phyloP scores from a whole-genome alignment of 1,140 invertebrate species.

The Trachelipus rathkii region DNA sequence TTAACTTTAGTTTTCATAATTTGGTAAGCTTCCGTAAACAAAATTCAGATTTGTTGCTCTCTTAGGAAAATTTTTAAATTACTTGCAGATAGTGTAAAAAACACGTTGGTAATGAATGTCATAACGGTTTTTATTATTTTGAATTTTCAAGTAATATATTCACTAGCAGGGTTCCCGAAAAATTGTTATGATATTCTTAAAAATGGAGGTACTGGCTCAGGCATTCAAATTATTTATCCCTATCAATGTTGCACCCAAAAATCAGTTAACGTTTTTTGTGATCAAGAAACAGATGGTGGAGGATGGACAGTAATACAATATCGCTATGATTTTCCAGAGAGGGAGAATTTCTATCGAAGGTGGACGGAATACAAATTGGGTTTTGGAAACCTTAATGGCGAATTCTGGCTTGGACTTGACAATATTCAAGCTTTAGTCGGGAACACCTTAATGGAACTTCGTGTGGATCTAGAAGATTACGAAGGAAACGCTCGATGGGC shows the following conservation, averaged over 20 bases:
- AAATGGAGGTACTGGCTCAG: neutral
- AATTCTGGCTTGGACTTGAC: constrained; percentile 66
- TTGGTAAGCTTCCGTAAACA: no score
- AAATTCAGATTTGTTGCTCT: no score
- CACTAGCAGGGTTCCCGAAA: no score
- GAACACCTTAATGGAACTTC: neutral
- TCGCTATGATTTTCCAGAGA: constrained; percentile 52
- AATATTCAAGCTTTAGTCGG: constrained; percentile 55
- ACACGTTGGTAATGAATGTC: no score
- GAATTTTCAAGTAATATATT: no score
- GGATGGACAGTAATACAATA: constrained; percentile 54
- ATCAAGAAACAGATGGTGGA: constrained; percentile 50
- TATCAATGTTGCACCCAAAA: neutral
- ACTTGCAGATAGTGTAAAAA: no score
- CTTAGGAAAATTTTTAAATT: no score
- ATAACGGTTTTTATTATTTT: no score
- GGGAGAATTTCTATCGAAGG: constrained; percentile 56
- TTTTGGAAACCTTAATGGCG: constrained; percentile 57
- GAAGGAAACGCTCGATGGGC: neutral
- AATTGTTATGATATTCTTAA: neutral
- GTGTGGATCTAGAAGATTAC: neutral
- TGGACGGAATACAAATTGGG: constrained; percentile 62
- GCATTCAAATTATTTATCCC: neutral
- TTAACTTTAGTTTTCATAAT: no score
- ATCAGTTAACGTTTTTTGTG: constrained; percentile 52